Conservation (phyloP, 2,113 vertebrate genomes). For the Phyllostomus hastatus region DNA sequence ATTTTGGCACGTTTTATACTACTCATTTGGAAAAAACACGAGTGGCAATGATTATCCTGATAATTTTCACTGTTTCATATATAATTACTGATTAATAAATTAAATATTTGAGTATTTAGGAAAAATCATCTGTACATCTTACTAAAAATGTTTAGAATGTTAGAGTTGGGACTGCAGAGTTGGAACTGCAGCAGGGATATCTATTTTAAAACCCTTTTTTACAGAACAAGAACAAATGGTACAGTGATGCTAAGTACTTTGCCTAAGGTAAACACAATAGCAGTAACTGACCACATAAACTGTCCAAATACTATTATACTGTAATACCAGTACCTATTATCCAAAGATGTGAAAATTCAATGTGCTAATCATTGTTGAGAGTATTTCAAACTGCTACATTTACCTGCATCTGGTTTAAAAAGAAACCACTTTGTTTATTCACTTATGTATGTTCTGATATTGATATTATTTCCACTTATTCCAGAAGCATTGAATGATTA, state of each 20-base stretch:
- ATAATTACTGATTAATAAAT: constrained; percentile 16
- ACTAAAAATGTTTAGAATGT: constrained; percentile 6
- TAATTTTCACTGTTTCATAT: neutral
- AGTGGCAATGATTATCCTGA: neutral
- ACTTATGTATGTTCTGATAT: neutral
- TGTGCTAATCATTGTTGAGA: neutral
- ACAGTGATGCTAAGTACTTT: neutral
- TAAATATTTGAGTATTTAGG: neutral
- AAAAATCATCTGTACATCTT: neutral
- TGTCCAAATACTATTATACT: neutral
- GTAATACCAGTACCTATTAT: neutral
- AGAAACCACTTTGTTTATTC: neutral
- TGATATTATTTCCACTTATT: constrained; percentile 7
- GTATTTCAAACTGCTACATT: neutral
- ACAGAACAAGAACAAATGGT: constrained; percentile 24
- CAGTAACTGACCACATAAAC: neutral
- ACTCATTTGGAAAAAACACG: constrained; percentile 26
- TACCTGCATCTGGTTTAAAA: neutral
- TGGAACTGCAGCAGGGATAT: neutral
- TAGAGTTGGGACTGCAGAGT: neutral
- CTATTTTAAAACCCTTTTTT: neutral
- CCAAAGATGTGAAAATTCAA: constrained; percentile 13
- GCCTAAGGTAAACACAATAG: neutral
- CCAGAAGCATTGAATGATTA: constrained; percentile 2
- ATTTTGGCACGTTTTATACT: neutral